Conservation (phyloP, 2,113 vertebrate species). For the Boulengeromyrus knoepffleri region DNA sequence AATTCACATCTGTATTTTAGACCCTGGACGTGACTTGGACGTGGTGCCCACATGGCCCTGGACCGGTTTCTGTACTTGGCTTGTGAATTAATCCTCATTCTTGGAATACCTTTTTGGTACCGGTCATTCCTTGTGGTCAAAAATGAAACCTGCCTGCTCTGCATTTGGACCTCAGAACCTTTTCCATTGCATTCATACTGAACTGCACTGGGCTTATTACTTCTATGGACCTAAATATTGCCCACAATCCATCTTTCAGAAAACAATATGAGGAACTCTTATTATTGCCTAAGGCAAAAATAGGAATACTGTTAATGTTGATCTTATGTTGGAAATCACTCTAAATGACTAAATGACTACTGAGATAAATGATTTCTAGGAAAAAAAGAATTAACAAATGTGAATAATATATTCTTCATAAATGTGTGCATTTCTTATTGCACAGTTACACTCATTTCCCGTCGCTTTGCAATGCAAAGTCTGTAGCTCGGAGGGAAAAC, state of each 20-base stretch:
- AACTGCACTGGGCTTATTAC: not conserved
- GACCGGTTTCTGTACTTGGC: not conserved
- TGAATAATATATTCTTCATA: slow-evolving; percentile 1
- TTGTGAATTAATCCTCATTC: not conserved
- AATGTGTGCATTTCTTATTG: not conserved
- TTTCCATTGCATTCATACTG: not conserved
- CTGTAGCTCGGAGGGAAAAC: slow-evolving; percentile 1
- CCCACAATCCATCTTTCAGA: not conserved
- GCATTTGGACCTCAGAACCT: not conserved
- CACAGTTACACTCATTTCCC: not conserved
- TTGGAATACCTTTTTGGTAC: not conserved
- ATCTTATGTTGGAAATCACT: not conserved
- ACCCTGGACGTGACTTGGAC: not conserved
- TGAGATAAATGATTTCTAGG: slow-evolving; percentile 4
- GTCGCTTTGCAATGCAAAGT: not conserved
- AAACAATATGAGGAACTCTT: slow-evolving; percentile 9
- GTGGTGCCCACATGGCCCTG: not conserved
- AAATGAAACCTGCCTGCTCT: not conserved
- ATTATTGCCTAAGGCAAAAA: slow-evolving; percentile 14
- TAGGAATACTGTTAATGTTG: not conserved
- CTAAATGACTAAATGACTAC: slow-evolving; percentile 2
- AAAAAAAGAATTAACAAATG: not conserved
- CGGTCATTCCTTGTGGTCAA: not conserved
- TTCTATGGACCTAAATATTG: not conserved
- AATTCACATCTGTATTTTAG: not conserved